Conservation (phyloP, 2,113 vertebrate genomes). For the Connochaetes taurinus region DNA sequence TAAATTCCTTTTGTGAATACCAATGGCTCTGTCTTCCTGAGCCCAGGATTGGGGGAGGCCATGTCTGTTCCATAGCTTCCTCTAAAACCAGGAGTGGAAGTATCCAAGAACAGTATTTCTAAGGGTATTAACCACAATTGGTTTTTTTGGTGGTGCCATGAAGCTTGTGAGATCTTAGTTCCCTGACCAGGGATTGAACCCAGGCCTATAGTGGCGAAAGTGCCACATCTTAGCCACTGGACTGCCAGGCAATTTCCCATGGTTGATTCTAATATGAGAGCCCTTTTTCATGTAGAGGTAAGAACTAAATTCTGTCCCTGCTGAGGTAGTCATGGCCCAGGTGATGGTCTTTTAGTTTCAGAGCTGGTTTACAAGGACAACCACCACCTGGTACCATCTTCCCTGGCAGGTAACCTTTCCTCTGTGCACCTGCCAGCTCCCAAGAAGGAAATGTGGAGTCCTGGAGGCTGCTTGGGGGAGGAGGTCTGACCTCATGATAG, state of each 20-base stretch:
- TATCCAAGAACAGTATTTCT: background rate
- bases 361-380: background rate
- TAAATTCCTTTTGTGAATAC: background rate
- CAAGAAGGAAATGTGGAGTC: background rate
- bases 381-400: background rate
- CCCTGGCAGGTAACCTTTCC: background rate
- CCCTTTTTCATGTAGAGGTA: background rate
- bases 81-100: background rate
- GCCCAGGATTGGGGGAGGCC: background rate
- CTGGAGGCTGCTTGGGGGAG: background rate
- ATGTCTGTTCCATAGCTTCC: background rate
- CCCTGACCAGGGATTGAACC: background rate
- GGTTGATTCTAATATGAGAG: background rate
- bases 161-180: background rate
- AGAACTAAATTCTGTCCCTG: background rate
- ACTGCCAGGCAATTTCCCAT: background rate
- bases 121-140: background rate
- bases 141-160: background rate
- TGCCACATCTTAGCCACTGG: background rate
- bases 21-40: background rate
- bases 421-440: background rate
- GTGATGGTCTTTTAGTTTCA: background rate
- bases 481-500: background rate
- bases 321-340: background rate
- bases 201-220: background rate